Evolutionary conservation across 2,888 invertebrate genomes (phyloP).

Genomic region (Anoncus sp.): DNA sequence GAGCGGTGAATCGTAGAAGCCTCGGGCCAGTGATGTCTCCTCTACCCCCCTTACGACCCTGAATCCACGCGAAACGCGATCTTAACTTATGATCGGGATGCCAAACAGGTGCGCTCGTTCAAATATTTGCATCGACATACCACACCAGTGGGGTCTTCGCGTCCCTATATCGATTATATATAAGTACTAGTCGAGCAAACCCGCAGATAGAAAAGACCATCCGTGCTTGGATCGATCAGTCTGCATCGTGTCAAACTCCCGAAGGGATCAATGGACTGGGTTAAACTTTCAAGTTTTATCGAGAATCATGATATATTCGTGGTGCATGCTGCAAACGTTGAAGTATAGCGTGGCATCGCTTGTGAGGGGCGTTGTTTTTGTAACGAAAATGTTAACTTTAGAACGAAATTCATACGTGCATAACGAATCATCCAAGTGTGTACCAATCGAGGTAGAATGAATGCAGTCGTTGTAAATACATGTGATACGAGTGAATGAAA

Average conservation of each 20-base stretch:
- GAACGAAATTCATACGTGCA: too few relatives aligned
- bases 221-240: constrained; percentile 26
- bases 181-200: constrained; percentile 23
- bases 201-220: constrained; percentile 11
- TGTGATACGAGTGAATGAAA: too few relatives aligned
- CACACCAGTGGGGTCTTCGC: constrained; percentile 11
- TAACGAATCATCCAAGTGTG: too few relatives aligned
- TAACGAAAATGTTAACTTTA: too few relatives aligned
- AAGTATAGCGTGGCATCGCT: not conserved
- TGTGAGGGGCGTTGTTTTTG: too few relatives aligned
- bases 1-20: constrained; percentile 16
- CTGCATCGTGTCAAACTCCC: constrained; percentile 17
- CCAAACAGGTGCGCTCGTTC: constrained; percentile 37
- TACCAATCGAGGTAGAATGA: too few relatives aligned
- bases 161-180: constrained; percentile 29
- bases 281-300: constrained; percentile 24
- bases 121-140: constrained; percentile 55
- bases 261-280: constrained; percentile 15
- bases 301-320: not conserved
- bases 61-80: constrained; percentile 40
- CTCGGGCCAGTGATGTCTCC: not conserved
- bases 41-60: not conserved
- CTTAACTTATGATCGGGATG: constrained; percentile 52
- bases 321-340: not conserved
- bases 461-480: too few relatives aligned